These are phyloP conservation scores for Psilopsiagon aymara DNA, from an alignment of 2,113 vertebrate species.

Conservation along the genomic window DNA sequence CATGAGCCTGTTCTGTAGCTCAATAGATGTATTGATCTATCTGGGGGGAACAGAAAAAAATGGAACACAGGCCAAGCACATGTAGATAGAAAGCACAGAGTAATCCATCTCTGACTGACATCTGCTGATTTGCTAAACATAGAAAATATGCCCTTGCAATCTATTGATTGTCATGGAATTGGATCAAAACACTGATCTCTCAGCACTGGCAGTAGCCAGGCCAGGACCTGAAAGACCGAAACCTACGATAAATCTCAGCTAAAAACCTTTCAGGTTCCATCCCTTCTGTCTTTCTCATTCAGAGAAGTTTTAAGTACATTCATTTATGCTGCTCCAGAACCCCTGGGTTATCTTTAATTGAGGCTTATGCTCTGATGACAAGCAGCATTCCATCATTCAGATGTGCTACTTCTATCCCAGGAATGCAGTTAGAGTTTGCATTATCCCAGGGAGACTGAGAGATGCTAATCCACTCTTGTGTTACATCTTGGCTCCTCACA, in stretches of 20 bases:
- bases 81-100: neutral
- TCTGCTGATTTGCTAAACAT: neutral
- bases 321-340: neutral
- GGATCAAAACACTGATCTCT: neutral
- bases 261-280: neutral
- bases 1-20: neutral
- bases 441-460: conserved; percentile 7
- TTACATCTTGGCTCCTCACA: conserved; percentile 31
- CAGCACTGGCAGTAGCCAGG: neutral
- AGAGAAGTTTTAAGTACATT: neutral
- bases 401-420: conserved; percentile 9
- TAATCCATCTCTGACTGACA: conserved; percentile 1
- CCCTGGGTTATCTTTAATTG: neutral
- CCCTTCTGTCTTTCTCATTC: neutral
- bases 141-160: neutral
- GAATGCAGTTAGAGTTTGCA: neutral
- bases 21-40: neutral
- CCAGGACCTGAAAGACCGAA: neutral
- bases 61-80: neutral
- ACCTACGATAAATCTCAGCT: neutral
- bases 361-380: neutral
- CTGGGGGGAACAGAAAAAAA: neutral
- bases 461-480: conserved; percentile 5
- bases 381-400: neutral
- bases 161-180: neutral